These are phyloP conservation scores for Hylaeus anthracinus DNA, from an alignment of 1,140 invertebrate species.

Conservation along the genomic window DNA sequence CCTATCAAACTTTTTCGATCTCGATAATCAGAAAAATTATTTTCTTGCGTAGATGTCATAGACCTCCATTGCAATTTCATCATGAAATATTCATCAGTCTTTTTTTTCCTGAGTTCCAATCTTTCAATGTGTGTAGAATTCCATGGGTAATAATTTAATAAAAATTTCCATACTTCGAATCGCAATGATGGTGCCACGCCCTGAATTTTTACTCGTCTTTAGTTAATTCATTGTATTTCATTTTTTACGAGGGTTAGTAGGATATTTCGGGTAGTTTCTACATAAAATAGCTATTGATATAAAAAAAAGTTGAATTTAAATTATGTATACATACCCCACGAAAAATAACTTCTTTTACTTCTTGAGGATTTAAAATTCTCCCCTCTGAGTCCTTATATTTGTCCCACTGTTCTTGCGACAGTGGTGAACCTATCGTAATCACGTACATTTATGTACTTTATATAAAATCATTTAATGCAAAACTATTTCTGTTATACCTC, in stretches of 20 bases:
- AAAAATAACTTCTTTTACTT: slow-evolving; percentile 91
- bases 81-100: slow-evolving; percentile 93
- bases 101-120: slow-evolving; percentile 85
- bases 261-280: neutral
- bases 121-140: slow-evolving; percentile 88
- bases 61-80: slow-evolving; percentile 99
- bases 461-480: slow-evolving; percentile 13
- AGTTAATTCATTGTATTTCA: neutral
- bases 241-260: neutral
- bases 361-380: slow-evolving; percentile 85
- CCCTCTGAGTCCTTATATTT: slow-evolving; percentile 89
- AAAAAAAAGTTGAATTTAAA: slow-evolving; percentile 16
- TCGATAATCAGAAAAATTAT: slow-evolving; percentile 92
- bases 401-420: slow-evolving; percentile 90
- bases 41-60: slow-evolving; percentile 93
- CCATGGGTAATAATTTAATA: slow-evolving; percentile 95
- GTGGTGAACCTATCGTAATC: slow-evolving; percentile 83
- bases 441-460: slow-evolving; percentile 35
- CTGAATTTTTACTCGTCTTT: slow-evolving; percentile 73
- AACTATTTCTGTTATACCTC: slow-evolving; percentile 65
- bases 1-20: slow-evolving; percentile 96
- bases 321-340: slow-evolving; percentile 87
- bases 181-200: slow-evolving; percentile 87
- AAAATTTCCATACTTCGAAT: slow-evolving; percentile 96
- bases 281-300: neutral